Conservation (phyloP, 2,888 invertebrate genomes). For the Entomobrya multifasciata region DNA sequence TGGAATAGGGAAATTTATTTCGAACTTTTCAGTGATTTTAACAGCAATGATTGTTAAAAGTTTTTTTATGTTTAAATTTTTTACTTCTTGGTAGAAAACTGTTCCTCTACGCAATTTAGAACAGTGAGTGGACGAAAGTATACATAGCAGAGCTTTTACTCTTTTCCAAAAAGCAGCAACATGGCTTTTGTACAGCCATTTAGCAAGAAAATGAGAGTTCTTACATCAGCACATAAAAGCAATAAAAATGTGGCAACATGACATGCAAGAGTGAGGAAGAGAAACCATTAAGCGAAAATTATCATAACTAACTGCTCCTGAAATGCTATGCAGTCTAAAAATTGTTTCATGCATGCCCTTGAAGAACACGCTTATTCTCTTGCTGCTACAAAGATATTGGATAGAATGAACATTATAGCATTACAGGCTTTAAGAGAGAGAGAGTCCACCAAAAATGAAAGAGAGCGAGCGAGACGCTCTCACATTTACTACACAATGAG, state of each 20-base stretch:
- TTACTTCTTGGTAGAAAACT: too few relatives aligned
- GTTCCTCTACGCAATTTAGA: background rate
- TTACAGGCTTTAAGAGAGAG: background rate
- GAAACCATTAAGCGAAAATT: constrained; percentile 72
- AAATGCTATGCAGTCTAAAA: constrained; percentile 43
- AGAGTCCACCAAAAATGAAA: background rate
- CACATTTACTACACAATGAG: too few relatives aligned
- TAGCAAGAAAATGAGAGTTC: constrained; percentile 64
- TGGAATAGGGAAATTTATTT: too few relatives aligned
- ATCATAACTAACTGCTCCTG: constrained; percentile 65
- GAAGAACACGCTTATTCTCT: constrained; percentile 23
- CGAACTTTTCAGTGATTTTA: too few relatives aligned
- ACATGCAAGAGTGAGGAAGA: constrained; percentile 67
- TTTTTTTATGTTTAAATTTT: too few relatives aligned
- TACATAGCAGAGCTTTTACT: too few relatives aligned
- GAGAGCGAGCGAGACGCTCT: background rate
- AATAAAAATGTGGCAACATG: constrained; percentile 72
- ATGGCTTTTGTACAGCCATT: constrained; percentile 1
- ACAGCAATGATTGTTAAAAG: too few relatives aligned
- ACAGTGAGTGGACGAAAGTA: too few relatives aligned
- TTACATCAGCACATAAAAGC: constrained; percentile 72
- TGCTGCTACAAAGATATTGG: constrained; percentile 18
- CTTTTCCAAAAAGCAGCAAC: too few relatives aligned
- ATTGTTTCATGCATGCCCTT: constrained; percentile 57
- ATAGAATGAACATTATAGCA: constrained; percentile 25